Base-by-base conservation (phyloP, 2,113 vertebrate genomes). In the Mirza zaza region DNA sequence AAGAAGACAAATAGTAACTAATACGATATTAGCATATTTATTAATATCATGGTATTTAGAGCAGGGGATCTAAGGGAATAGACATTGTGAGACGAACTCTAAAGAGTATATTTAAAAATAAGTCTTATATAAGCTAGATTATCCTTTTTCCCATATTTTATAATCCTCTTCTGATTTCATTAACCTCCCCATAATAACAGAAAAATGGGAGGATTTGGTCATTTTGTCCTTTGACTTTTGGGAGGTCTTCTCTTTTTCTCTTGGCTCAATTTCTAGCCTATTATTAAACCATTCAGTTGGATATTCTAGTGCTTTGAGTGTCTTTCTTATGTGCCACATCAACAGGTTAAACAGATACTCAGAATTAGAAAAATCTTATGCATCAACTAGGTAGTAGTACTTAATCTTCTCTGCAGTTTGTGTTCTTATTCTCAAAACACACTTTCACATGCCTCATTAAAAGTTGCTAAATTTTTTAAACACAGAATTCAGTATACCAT, bases 1-100 rank as follows among this genome's bases (percentile, higher is more conserved):
- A 94, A 84, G 87, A 87, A 79, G 88, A 91, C 68, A 91, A 95
- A 45, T 34, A 87, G 21, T 79, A 61, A 87, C 52, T 90, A 70
- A 77, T 11, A 96, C 45, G 50, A 13, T 63, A 42, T 84, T 15
- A 75, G 42, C 34, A 48, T 92, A 59, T 94, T 96, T 97, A 87
- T 92, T 92, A 94, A 76, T 57, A 48, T 76, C 57, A 50, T 42
- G 14, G n/a, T 68, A 82, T 42, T 83, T 25, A 83, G 55, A 90
- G 42, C 8, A 84, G 0, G 36, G 81, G 94, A 84, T 59, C 36
- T 36, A 77, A 32, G 63, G 32, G 32, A 80, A 10, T 39, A 57
- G 77, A 95, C 50, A 75, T 1, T 20, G 23, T 70, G 50, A 86
- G 73, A 67, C 27, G 34, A 91, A 86, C 50, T 48, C 73, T 67